Percentiles rank a stretch among this genome's conserved stretches.
Evolutionary conservation across 2,888 invertebrate genomes (phyloP).

Genomic region (Drosophila prostipennis): DNA sequence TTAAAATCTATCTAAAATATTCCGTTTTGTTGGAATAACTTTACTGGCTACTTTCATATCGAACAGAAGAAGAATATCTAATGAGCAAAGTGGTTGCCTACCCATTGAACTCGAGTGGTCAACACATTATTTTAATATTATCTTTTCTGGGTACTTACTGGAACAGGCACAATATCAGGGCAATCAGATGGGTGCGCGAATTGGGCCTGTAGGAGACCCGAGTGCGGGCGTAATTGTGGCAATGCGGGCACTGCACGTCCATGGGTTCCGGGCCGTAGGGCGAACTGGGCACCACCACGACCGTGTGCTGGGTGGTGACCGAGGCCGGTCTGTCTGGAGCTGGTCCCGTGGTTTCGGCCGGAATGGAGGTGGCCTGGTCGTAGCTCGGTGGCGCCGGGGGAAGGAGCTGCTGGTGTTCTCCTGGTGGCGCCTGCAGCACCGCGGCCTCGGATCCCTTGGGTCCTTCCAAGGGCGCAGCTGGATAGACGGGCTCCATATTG

Average conservation of each 20-base stretch:
- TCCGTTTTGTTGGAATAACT: too few species aligned
- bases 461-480: constrained; percentile 59
- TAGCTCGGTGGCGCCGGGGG: constrained; percentile 66
- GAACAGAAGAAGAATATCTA: background rate
- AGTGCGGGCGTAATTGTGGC: constrained; percentile 84
- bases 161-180: constrained; percentile 84
- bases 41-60: background rate
- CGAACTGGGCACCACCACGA: constrained; percentile 68
- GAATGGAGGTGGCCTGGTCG: constrained; percentile 70
- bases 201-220: constrained; percentile 84
- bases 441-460: constrained; percentile 31
- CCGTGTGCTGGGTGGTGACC: constrained; percentile 53
- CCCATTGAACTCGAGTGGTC: background rate
- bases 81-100: background rate
- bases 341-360: constrained; percentile 61
- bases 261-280: constrained; percentile 84
- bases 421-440: constrained; percentile 22
- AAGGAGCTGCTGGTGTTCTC: constrained; percentile 56
- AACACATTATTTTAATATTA: background rate
- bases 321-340: constrained; percentile 18
- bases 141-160: constrained; percentile 70
- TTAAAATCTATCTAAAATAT: too few species aligned
- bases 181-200: constrained; percentile 86
- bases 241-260: constrained; percentile 84
- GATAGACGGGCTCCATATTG: constrained; percentile 61